These are phyloP conservation scores for Tipula vernalis DNA, from an alignment of 2,888 invertebrate genomes.

Conservation along the genomic window DNA sequence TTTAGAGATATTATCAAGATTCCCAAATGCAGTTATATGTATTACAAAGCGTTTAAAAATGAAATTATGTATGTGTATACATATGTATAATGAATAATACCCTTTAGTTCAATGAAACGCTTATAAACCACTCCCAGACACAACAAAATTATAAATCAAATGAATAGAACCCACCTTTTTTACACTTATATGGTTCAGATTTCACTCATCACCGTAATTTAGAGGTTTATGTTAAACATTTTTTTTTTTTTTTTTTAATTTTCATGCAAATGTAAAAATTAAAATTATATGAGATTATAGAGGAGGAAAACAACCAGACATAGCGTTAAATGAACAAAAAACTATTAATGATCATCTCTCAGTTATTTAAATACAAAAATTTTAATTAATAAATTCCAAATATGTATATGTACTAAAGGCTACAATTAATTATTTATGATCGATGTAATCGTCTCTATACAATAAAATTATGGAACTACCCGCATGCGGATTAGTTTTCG, in stretches of 20 bases:
- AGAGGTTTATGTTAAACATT: neutral
- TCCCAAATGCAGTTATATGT: neutral
- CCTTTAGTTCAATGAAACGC: neutral
- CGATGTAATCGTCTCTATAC: neutral
- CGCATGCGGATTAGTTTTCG: neutral
- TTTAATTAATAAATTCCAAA: neutral
- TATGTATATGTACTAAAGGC: neutral
- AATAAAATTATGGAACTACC: neutral
- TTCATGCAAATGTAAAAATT: neutral
- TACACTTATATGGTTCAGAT: neutral
- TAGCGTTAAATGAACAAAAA: neutral
- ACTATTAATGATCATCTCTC: neutral
- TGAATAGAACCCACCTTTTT: neutral
- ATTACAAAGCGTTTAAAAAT: neutral
- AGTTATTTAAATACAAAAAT: neutral
- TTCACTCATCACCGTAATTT: neutral
- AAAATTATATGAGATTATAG: neutral
- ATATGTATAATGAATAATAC: neutral
- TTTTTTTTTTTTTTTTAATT: neutral
- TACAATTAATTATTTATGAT: neutral
- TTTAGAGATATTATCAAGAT: neutral
- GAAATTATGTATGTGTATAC: neutral
- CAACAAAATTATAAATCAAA: neutral
- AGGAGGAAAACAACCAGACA: neutral
- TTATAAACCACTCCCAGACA: neutral